Percentiles rank a stretch among this genome's conserved stretches.
Evolutionary conservation across 2,888 invertebrate species (phyloP).

Genomic region (Hypercompe scribonia): DNA sequence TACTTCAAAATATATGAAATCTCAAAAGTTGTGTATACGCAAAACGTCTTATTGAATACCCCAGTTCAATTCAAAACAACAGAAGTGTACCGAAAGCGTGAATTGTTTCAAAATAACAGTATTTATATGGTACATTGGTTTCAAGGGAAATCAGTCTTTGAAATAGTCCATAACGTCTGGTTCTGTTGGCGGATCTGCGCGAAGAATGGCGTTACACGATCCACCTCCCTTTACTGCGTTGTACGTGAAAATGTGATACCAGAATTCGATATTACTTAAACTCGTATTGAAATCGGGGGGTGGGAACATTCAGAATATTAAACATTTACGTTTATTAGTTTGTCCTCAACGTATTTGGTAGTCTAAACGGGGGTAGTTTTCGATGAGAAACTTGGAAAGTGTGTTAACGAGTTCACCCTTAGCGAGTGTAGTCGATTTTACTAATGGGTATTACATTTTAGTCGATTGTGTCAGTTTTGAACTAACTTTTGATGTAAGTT

Average conservation of each 20-base stretch:
- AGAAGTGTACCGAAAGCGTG: constrained; percentile 72
- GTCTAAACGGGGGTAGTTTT: constrained; percentile 82
- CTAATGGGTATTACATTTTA: constrained; percentile 77
- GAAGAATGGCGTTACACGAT: constrained; percentile 57
- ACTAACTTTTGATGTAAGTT: constrained; percentile 59
- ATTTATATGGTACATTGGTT: constrained; percentile 86
- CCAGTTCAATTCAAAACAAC: constrained; percentile 66
- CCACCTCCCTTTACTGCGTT: constrained; percentile 61
- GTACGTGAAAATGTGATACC: constrained; percentile 57
- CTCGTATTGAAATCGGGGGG: constrained; percentile 77
- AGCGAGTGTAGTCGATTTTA: constrained; percentile 70
- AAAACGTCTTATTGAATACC: constrained; percentile 53
- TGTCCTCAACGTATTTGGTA: constrained; percentile 83
- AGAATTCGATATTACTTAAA: constrained; percentile 68
- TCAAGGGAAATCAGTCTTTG: constrained; percentile 85
- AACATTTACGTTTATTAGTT: constrained; percentile 86
- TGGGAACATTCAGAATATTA: constrained; percentile 83
- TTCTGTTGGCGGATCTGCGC: constrained; percentile 51
- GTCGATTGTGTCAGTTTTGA: constrained; percentile 65
- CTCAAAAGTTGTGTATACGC: constrained; percentile 48
- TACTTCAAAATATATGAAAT: constrained; percentile 46
- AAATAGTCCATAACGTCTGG: constrained; percentile 79
- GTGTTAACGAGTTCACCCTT: constrained; percentile 80
- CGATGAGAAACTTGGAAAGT: constrained; percentile 80
- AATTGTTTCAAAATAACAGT: constrained; percentile 85